Evolutionary conservation across 2,113 vertebrate species (phyloP).

Genomic region (Amphiprion percula): DNA sequence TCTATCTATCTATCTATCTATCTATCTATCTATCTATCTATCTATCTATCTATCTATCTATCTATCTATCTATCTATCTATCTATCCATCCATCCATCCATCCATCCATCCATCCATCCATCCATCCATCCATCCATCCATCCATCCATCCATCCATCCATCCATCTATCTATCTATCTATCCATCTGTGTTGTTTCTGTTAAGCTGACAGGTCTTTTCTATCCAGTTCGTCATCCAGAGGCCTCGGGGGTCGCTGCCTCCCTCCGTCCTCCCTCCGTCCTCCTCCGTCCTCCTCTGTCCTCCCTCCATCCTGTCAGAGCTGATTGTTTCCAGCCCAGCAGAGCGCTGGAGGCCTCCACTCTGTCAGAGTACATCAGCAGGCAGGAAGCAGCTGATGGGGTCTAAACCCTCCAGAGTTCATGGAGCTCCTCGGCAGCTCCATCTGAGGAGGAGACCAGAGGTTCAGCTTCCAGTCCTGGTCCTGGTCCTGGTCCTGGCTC

Average conservation of each 20-base stretch:
- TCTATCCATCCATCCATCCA: constrained; percentile 48
- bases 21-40: constrained; percentile 45
- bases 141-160: constrained; percentile 59
- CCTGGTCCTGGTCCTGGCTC: no score
- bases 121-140: constrained; percentile 62
- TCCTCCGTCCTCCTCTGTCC: constrained; percentile 24
- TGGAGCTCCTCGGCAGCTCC: constrained; percentile 50
- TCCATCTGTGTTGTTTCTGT: constrained; percentile 57
- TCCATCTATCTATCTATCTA: constrained; percentile 50
- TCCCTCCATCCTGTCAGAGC: constrained; percentile 80
- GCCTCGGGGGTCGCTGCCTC: constrained; percentile 71
- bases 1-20: constrained; percentile 37
- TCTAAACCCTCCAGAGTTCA: constrained; percentile 60
- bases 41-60: constrained; percentile 51
- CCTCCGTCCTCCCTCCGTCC: constrained; percentile 30
- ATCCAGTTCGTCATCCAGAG: constrained; percentile 82
- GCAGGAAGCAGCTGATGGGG: constrained; percentile 73
- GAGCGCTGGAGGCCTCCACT: constrained; percentile 82
- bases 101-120: constrained; percentile 37
- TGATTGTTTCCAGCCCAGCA: constrained; percentile 87
- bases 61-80: constrained; percentile 38
- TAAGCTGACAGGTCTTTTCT: constrained; percentile 80
- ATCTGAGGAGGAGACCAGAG: constrained; percentile 5
- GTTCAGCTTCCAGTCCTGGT: constrained; percentile 17
- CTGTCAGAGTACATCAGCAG: constrained; percentile 86